Evolutionary conservation across 2,888 invertebrate species (phyloP).

Genomic region (Drosophila multiciliata): DNA sequence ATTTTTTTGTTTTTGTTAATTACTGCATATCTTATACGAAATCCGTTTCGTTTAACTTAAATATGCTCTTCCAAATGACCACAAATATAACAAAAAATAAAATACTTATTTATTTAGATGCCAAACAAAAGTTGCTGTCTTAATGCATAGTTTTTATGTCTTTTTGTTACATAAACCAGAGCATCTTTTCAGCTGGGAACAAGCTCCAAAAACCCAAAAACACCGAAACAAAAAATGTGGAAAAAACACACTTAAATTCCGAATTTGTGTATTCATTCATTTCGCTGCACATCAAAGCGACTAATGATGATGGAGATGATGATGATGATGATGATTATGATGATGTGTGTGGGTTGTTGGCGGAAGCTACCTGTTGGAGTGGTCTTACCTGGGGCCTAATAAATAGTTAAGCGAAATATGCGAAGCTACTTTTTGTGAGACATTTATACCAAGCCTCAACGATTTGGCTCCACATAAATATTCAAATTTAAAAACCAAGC

Average conservation of each 20-base stretch:
- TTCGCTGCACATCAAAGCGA: conserved; percentile 54
- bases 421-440: conserved; percentile 62
- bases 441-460: conserved; percentile 50
- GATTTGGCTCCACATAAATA: conserved; percentile 53
- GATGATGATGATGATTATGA: conserved; percentile 8
- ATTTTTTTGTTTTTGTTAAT: conserved; percentile 26
- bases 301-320: conserved; percentile 10
- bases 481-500: conserved; percentile 48
- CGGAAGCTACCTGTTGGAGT: conserved; percentile 34
- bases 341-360: conserved; percentile 50
- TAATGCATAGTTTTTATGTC: conserved; percentile 39
- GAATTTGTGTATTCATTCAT: conserved; percentile 42
- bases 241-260: conserved; percentile 16
- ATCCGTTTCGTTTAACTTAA: conserved; percentile 10
- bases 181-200: conserved; percentile 17
- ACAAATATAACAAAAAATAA: conserved; percentile 48
- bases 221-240: not conserved
- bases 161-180: conserved; percentile 62
- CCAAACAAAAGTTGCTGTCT: conserved; percentile 39
- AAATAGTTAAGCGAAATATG: conserved; percentile 48
- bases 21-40: conserved; percentile 4
- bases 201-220: conserved; percentile 8
- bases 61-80: conserved; percentile 14
- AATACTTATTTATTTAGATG: conserved; percentile 65
- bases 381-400: conserved; percentile 33